A percentile compares a stretch with the other conserved stretches of the same genome.
phyloP scores from a whole-genome alignment of 2,113 vertebrate genomes.

The Saccopteryx leptura region DNA sequence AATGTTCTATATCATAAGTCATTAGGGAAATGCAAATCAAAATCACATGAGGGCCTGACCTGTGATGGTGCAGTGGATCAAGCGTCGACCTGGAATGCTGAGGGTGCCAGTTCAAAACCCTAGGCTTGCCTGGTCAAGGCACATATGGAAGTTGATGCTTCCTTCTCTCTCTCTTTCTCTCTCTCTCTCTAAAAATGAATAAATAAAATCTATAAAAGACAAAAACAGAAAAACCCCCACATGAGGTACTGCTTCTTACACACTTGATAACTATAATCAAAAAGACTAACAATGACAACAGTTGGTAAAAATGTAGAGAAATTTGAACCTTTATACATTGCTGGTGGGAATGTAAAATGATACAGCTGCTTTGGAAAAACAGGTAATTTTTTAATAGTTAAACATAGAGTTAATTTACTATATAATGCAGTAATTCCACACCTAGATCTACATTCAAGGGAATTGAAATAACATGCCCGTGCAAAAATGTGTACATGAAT shows the following conservation, averaged over 20 bases:
- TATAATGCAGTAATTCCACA: neutral
- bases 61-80: no score
- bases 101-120: no score
- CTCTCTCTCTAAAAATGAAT: no score
- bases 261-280: neutral
- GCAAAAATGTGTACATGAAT: neutral
- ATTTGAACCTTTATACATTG: neutral
- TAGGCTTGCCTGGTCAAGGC: no score
- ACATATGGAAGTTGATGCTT: no score
- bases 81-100: no score
- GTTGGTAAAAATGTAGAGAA: neutral
- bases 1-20: neutral
- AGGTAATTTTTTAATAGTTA: conserved; percentile 19
- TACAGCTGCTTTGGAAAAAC: neutral
- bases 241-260: neutral
- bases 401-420: neutral
- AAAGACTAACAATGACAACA: neutral
- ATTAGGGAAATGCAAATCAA: conserved; percentile 39
- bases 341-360: conserved; percentile 22
- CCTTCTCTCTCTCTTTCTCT: no score
- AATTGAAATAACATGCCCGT: neutral
- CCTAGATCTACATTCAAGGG: neutral
- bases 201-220: no score
- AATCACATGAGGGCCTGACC: neutral
- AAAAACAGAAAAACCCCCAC: no score